phyloP scores from a whole-genome alignment of 2,113 vertebrate genomes.

The Garra rufa region DNA sequence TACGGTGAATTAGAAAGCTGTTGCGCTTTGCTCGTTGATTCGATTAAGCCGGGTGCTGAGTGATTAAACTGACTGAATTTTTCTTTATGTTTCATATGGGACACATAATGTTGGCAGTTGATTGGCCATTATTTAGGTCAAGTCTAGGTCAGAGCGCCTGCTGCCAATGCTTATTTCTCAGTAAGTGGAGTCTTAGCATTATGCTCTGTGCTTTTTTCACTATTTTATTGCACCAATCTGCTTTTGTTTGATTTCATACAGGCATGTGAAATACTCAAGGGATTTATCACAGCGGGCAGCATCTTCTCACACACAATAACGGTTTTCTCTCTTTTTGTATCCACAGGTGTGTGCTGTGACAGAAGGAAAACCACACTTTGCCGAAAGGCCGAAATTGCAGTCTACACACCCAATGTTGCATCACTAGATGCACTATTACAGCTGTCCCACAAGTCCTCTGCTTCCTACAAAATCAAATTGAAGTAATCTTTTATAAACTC shows the following conservation, averaged over 20 bases:
- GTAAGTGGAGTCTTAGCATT: neutral
- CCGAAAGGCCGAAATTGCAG: neutral
- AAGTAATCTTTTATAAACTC: neutral
- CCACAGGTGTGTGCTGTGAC: constrained; percentile 7
- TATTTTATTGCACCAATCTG: neutral
- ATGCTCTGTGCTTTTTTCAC: neutral
- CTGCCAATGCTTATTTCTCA: neutral
- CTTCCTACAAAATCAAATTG: neutral
- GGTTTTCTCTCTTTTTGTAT: neutral
- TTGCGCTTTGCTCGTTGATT: neutral
- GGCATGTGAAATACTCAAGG: neutral
- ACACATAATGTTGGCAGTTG: constrained; percentile 5
- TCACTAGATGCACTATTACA: constrained; percentile 10
- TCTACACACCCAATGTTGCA: constrained; percentile 13
- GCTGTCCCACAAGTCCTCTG: neutral
- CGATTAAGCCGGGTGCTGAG: neutral
- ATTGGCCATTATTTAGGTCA: neutral
- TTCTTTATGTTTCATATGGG: neutral
- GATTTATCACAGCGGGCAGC: neutral
- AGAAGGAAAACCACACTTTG: neutral
- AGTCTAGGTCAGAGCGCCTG: neutral
- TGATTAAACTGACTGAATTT: neutral
- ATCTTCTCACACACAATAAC: neutral
- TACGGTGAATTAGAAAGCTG: neutral
- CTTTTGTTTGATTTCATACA: constrained; percentile 6